Evolutionary conservation across 2,113 vertebrate species (phyloP).

Genomic region (Cyanoramphus novaezelandiae): DNA sequence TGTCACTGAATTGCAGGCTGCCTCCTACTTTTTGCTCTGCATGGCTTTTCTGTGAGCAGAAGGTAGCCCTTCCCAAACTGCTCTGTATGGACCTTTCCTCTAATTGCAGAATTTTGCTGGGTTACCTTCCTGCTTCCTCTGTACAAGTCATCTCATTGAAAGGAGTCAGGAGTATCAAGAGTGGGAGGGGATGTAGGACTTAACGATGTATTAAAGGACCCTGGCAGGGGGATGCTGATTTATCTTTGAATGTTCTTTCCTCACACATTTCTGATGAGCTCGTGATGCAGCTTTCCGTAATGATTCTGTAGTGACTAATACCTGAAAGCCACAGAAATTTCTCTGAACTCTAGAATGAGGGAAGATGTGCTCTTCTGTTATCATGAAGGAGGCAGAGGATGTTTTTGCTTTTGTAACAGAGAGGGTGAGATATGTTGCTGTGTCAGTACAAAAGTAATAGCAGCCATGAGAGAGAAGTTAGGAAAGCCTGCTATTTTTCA

Average conservation of each 20-base stretch:
- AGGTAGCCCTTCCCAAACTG: background rate
- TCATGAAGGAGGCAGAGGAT: background rate
- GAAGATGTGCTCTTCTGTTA: background rate
- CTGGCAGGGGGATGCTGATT: background rate
- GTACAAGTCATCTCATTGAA: background rate
- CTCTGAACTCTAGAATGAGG: background rate
- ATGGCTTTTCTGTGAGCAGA: background rate
- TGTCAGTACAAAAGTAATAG: background rate
- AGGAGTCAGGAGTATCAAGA: background rate
- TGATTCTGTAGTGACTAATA: conserved; percentile 5
- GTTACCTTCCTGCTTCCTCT: background rate
- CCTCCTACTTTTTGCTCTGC: background rate
- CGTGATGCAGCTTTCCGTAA: background rate
- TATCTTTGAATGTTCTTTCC: background rate
- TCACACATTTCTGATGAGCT: background rate
- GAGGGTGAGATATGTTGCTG: background rate
- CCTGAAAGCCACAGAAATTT: background rate
- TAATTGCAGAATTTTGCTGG: background rate
- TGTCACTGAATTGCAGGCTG: background rate
- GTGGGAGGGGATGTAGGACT: background rate
- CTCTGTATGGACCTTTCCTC: background rate
- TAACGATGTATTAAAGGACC: background rate
- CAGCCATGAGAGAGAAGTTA: background rate
- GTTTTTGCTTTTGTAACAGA: background rate
- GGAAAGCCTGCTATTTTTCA: background rate